phyloP scores from a whole-genome alignment of 1,140 invertebrate genomes.

The Rhagoletis pomonella region DNA sequence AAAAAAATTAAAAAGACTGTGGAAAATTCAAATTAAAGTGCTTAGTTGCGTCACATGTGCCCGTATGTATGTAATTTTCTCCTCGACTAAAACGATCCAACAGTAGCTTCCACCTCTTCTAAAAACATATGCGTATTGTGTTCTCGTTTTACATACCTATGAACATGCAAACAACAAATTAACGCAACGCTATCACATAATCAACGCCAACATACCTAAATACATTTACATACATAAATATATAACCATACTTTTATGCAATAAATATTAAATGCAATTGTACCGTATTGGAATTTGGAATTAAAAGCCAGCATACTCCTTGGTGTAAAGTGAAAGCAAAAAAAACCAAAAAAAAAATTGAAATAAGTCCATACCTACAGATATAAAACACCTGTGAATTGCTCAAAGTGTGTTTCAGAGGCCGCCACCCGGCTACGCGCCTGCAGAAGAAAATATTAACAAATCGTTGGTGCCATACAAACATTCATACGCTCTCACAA shows the following conservation, averaged over 20 bases:
- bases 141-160: not conserved
- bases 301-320: not conserved
- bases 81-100: slow-evolving; percentile 30
- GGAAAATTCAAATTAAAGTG: not conserved
- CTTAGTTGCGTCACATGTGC: not conserved
- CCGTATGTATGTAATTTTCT: too few species aligned
- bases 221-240: not conserved
- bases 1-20: not conserved
- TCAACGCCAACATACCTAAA: slow-evolving; percentile 17
- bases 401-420: not conserved
- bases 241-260: not conserved
- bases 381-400: slow-evolving; percentile 37
- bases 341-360: not conserved
- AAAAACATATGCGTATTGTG: slow-evolving; percentile 24
- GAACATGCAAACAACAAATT: not conserved
- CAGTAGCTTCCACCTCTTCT: slow-evolving; percentile 24
- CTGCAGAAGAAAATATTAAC: not conserved
- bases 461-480: not conserved
- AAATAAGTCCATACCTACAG: not conserved
- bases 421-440: not conserved
- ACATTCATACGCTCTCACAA: not conserved
- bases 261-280: slow-evolving; percentile 2
- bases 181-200: not conserved
- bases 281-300: not conserved
- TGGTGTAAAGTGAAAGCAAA: not conserved